Evolutionary conservation across 2,797 vertebrate species (phyloP).

Genomic region (Enteromius radiatus): DNA sequence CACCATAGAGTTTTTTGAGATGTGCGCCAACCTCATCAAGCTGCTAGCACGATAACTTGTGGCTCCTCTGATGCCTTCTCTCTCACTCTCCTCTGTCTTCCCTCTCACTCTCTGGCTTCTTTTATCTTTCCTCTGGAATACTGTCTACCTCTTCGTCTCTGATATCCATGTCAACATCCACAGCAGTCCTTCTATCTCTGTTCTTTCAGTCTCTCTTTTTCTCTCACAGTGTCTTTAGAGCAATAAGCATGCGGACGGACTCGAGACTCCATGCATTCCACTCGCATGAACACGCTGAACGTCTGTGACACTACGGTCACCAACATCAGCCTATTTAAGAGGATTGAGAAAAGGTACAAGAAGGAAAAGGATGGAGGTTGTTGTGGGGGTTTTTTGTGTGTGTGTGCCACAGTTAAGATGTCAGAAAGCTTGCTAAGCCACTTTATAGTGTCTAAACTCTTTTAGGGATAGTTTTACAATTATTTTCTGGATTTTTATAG

Average conservation of each 20-base stretch:
- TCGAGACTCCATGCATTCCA: conserved; percentile 86
- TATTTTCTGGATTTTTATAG: conserved; percentile 37
- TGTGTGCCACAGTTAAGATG: conserved; percentile 58
- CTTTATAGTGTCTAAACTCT: conserved; percentile 68
- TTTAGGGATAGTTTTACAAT: conserved; percentile 67
- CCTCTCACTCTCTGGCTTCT: conserved; percentile 46
- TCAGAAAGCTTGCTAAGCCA: conserved; percentile 68
- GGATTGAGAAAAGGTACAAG: conserved; percentile 16
- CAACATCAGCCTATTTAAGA: conserved; percentile 65
- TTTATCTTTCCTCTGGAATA: conserved; percentile 43
- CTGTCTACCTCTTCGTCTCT: conserved; percentile 39
- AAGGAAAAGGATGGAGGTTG: conserved; percentile 59
- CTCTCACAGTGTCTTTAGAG: conserved; percentile 90
- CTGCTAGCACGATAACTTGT: conserved; percentile 94
- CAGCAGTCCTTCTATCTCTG: conserved; percentile 35
- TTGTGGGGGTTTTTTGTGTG: background rate
- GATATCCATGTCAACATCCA: conserved; percentile 26
- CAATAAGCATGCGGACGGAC: conserved; percentile 95
- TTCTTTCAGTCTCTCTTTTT: conserved; percentile 72
- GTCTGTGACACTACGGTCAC: conserved; percentile 80
- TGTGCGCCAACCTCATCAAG: conserved; percentile 99
- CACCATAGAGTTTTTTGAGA: conserved; percentile 99
- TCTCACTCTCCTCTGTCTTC: conserved; percentile 50
- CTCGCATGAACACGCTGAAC: conserved; percentile 76
- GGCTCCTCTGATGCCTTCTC: conserved; percentile 71